A percentile compares a stretch with the other conserved stretches of the same genome.
phyloP scores from a whole-genome alignment of 2,797 vertebrate species.

The Malurus splendens region DNA sequence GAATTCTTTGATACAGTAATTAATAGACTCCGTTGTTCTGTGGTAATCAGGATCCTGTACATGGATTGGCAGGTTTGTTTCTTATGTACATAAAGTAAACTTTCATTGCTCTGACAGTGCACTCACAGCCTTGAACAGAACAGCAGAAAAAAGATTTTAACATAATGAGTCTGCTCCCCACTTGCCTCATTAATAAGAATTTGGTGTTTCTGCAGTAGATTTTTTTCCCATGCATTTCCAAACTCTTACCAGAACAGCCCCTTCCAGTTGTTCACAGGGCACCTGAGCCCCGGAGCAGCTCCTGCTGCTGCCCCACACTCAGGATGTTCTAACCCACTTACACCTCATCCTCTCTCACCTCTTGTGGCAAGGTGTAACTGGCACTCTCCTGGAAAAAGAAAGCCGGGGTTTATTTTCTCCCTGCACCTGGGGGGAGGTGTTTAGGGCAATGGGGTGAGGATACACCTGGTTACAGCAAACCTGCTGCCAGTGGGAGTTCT shows the following conservation, averaged over 20 bases:
- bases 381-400: neutral
- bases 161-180: neutral
- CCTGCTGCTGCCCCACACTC: neutral
- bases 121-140: neutral
- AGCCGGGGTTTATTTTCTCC: neutral
- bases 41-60: neutral
- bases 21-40: neutral
- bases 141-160: neutral
- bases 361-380: neutral
- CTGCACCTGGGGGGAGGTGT: neutral
- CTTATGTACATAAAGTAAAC: neutral
- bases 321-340: neutral
- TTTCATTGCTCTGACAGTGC: neutral
- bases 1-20: constrained; percentile 32
- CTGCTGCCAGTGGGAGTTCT: neutral
- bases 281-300: neutral
- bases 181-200: neutral
- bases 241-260: neutral
- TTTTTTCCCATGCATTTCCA: neutral
- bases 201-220: neutral
- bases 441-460: neutral
- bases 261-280: neutral
- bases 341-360: neutral
- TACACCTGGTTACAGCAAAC: neutral
- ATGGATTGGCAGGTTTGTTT: neutral